Percentiles rank a stretch among this genome's conserved stretches.
Evolutionary conservation across 2,113 vertebrate genomes (phyloP).

Genomic region (Amia ocellicauda): DNA sequence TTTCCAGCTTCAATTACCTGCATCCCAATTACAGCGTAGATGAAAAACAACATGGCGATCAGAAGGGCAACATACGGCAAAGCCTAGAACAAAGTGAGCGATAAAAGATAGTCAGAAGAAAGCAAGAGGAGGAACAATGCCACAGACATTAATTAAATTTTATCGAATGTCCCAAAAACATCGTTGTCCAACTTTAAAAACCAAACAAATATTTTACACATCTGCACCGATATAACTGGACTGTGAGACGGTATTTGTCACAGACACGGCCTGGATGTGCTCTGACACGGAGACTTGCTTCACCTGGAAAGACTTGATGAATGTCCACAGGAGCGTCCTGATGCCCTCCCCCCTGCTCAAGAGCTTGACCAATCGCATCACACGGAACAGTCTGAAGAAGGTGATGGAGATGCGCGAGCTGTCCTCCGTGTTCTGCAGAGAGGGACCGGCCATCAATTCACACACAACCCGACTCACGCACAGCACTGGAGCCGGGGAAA

Average conservation of each 20-base stretch:
- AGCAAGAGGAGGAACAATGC: not conserved
- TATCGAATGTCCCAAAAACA: too few species aligned
- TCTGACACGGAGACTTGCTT: conserved; percentile 34
- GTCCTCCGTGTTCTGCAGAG: conserved; percentile 92
- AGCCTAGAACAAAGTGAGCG: conserved; percentile 64
- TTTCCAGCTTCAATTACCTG: conserved; percentile 74
- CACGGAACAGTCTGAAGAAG: conserved; percentile 97
- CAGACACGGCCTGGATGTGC: too few species aligned
- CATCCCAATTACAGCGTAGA: conserved; percentile 98
- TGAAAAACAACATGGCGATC: conserved; percentile 98
- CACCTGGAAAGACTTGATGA: conserved; percentile 98
- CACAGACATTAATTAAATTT: not conserved
- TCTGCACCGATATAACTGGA: conserved; percentile 1
- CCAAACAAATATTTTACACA: not conserved
- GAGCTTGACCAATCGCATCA: conserved; percentile 97
- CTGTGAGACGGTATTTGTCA: not conserved
- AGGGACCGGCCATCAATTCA: conserved; percentile 63
- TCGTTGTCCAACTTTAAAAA: too few species aligned
- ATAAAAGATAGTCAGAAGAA: not conserved
- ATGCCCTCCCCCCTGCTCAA: conserved; percentile 97
- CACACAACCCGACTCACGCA: conserved; percentile 50
- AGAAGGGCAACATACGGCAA: conserved; percentile 94
- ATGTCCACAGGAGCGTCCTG: conserved; percentile 94
- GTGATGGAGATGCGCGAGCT: conserved; percentile 98
- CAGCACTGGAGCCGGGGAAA: conserved; percentile 52